Percentiles rank a stretch among this genome's conserved stretches.
Evolutionary conservation across 2,113 vertebrate genomes (phyloP).

Genomic region (Phaetusa simplex): DNA sequence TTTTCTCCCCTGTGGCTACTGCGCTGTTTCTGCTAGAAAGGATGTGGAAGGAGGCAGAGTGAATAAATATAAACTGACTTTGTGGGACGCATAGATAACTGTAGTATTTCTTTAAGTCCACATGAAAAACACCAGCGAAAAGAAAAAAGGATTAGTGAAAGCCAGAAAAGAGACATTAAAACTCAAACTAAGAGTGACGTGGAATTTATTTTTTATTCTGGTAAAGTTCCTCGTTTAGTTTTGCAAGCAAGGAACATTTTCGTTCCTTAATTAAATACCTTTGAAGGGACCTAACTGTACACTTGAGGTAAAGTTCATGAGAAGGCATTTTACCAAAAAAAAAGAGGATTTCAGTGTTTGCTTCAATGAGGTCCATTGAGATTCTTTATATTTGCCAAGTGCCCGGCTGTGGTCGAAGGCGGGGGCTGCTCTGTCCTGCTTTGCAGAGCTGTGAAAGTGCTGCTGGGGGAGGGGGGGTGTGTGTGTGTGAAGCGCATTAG

Average conservation of each 20-base stretch:
- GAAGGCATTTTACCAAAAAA: not conserved
- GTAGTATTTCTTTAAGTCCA: not conserved
- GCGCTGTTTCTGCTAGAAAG: slow-evolving; percentile 39
- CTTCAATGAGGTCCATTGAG: not conserved
- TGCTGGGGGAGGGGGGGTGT: not conserved
- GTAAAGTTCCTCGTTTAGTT: not conserved
- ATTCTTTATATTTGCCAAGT: not conserved
- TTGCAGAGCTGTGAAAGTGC: not conserved
- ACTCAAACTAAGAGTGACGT: not conserved
- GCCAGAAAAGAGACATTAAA: not conserved
- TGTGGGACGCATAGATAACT: not conserved
- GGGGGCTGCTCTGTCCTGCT: rapidly evolving
- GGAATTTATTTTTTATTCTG: not conserved
- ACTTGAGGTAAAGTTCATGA: not conserved
- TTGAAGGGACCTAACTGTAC: not conserved
- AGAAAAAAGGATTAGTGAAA: not conserved
- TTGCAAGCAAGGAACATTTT: not conserved
- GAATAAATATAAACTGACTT: slow-evolving; percentile 43
- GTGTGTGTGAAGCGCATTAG: too few relatives aligned
- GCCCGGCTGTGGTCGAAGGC: rapidly evolving
- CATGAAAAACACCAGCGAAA: not conserved
- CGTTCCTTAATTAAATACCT: not conserved
- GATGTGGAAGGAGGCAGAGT: not conserved
- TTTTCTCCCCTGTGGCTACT: slow-evolving; percentile 60
- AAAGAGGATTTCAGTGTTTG: not conserved